Evolutionary conservation across 23 tunicate species (phyloP), one percentile per base, ranked within the genome.

Genomic region (Aplidium turbinatum): DNA sequence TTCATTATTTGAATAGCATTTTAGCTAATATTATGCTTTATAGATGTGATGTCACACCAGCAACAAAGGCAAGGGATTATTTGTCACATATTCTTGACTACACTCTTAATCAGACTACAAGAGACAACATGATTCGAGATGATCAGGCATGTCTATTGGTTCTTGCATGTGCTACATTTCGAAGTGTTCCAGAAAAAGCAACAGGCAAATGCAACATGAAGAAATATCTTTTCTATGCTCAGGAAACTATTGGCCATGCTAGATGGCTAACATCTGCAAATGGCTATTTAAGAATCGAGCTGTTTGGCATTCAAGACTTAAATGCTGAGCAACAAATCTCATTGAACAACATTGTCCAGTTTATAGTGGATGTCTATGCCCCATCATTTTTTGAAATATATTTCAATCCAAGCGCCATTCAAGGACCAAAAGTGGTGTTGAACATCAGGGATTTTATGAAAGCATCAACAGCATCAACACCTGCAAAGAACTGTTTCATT

Each of bases 361-460:
- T 53, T 53, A 19, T 53, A 19, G 21, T 53, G n/a, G 21, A 42
- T 42, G 48, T 13, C n/a, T n/a, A n/a, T n/a, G 16, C 22, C 16
- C 21, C 60, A 11, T 53, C 60, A 19, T 53, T 53, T 53, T 53
- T 19, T 53, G 60, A 53, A 27, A 53, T 53, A 19, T 53, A 19
- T 53, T 53, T 53, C 22, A 42, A 53, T 24, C 20, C 21, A 19
- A 19, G 26, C 22, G 21, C 60, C n/a, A 53, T 53, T 19, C 26
- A 53, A 19, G 60, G 60, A 19, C 60, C 60, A 19, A 53, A 27
- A 53, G 60, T 53, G n/a, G 60, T 53, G n/a, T 53, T 53, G 60
- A 53, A 53, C 22, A 19, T 53, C 16, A 24, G 60, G 22, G 60
- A 53, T 53, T 53, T 19, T 27, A 19, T 53, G 21, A 53, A 53